Evolutionary conservation across 2,888 invertebrate genomes (phyloP), one percentile per base, ranked within the genome.

Genomic region (Synanthedon vespiformis): DNA sequence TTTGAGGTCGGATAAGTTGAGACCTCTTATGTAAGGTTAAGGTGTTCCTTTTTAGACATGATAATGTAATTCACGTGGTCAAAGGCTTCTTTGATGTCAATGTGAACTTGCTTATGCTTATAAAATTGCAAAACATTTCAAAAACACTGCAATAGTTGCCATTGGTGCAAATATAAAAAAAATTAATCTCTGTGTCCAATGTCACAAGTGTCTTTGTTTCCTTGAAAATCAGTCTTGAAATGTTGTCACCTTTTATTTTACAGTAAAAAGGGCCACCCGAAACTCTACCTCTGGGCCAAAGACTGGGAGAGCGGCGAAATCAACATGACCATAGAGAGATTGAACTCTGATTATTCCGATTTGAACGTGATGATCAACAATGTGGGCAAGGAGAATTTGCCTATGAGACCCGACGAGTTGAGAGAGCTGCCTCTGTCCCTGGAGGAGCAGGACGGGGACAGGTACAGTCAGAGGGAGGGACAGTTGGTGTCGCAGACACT

Each of bases 271-370:
- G 92, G 94, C 72, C 95, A 95, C 69, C 95, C 95, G 0, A 95
- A 95, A 67, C 82, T 95, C 41, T 95, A 95, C 74, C 85, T 95
- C 0, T 95, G 95, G 95, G 93, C 95, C 0, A 94, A 94, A 63
- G 92, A 92, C 58, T 95, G 95, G 95, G 93, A 93, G 62, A 90
- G 69, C 2, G 62, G 72, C 0, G 82, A 84, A 58, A 62, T 77
- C n/a, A 68, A 64, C 6, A 63, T 72, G 54, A 70, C 77, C 0
- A 77, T 77, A 51, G 80, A 80, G 57, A 74, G 71, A 52, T 62
- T 82, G 1, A 80, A 77, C 62, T 91, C 78, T 14, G 79, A 75
- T 56, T 84, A 86, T 57, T 79, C 81, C 0, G 84, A 84, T 54
- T 64, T 84, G 40, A 80, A 70, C 61, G 70, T 80, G 2, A 80